These are phyloP conservation scores for Ooceraea biroi DNA, from an alignment of 1,140 invertebrate species.

Conservation along the genomic window DNA sequence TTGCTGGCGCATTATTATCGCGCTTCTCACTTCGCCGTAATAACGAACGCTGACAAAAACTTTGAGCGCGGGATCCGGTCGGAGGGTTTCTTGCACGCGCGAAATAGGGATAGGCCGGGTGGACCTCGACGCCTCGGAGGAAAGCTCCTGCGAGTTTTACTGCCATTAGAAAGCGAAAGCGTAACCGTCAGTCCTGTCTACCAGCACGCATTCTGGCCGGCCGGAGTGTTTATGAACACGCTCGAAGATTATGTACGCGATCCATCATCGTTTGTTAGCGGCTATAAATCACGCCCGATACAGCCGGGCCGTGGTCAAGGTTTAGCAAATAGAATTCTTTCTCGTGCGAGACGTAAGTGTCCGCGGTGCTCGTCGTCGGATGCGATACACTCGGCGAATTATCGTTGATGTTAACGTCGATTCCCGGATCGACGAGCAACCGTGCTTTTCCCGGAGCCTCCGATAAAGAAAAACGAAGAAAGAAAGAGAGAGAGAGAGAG, in stretches of 20 bases:
- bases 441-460: slow-evolving; percentile 20
- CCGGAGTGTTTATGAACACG: slow-evolving; percentile 48
- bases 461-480: not conserved
- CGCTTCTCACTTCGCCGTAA: slow-evolving; percentile 12
- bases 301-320: slow-evolving; percentile 53
- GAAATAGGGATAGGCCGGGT: slow-evolving; percentile 31
- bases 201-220: slow-evolving; percentile 26
- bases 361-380: not conserved
- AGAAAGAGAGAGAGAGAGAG: not conserved
- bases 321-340: slow-evolving; percentile 41
- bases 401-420: slow-evolving; percentile 40
- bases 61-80: not conserved
- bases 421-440: slow-evolving; percentile 33
- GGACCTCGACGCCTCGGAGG: slow-evolving; percentile 9
- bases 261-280: slow-evolving; percentile 56
- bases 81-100: not conserved
- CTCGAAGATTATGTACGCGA: slow-evolving; percentile 47
- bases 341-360: not conserved
- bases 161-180: slow-evolving; percentile 56
- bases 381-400: slow-evolving; percentile 23
- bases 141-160: slow-evolving; percentile 56
- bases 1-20: not conserved
- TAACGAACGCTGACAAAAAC: slow-evolving; percentile 22
- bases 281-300: slow-evolving; percentile 63
- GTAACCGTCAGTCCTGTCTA: slow-evolving; percentile 33